Percentiles rank a stretch among this genome's conserved stretches.
Evolutionary conservation across 2,888 invertebrate species (phyloP).

Genomic region (Crematogaster levior): DNA sequence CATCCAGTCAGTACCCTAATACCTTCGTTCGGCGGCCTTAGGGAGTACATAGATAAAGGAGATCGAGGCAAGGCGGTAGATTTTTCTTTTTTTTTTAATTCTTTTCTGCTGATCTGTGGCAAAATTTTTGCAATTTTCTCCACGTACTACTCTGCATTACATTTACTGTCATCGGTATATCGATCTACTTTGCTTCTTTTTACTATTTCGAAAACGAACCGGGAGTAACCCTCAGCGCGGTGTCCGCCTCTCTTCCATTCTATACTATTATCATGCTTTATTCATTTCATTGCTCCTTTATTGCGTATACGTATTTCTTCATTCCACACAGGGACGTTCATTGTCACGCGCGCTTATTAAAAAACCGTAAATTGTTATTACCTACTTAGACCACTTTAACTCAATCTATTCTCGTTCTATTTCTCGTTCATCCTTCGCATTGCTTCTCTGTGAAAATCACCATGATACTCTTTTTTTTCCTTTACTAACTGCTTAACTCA

Average conservation of each 20-base stretch:
- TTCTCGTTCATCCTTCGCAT: conserved; percentile 5
- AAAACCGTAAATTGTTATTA: conserved; percentile 37
- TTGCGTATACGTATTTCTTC: conserved; percentile 21
- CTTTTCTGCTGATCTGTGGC: conserved; percentile 16
- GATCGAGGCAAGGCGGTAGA: conserved; percentile 70
- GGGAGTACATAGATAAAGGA: conserved; percentile 85
- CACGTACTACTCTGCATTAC: background rate
- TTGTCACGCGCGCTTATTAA: conserved; percentile 18
- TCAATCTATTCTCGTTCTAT: conserved; percentile 10
- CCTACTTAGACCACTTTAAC: conserved; percentile 28
- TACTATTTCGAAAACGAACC: conserved; percentile 18
- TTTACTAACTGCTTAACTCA: conserved; percentile 17
- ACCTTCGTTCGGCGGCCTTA: conserved; percentile 84
- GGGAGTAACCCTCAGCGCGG: background rate
- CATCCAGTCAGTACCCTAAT: conserved; percentile 85
- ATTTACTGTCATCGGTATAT: background rate
- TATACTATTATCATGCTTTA: conserved; percentile 51
- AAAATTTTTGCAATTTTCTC: background rate
- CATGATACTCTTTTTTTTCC: conserved; percentile 16
- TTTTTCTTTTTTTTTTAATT: conserved; percentile 5
- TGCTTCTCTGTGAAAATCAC: conserved; percentile 25
- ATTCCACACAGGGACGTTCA: background rate
- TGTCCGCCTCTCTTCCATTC: background rate
- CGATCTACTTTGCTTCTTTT: conserved; percentile 8
- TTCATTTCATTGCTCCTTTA: conserved; percentile 29